A percentile compares a stretch with the other conserved stretches of the same genome.
phyloP scores from a whole-genome alignment of 2,797 vertebrate species.

The Rhabdomys pumilio region DNA sequence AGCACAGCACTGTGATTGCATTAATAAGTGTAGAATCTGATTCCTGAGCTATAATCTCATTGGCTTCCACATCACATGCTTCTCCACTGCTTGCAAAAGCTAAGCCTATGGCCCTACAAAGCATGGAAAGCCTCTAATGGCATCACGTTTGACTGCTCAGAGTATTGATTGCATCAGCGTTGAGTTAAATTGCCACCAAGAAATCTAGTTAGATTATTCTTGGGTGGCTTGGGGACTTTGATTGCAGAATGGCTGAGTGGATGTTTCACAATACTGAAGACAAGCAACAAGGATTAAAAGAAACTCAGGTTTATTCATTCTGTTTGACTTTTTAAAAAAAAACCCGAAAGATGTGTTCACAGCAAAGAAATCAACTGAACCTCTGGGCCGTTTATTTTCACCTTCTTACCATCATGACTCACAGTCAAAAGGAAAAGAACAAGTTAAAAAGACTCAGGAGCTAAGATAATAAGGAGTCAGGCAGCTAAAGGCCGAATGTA shows the following conservation, averaged over 20 bases:
- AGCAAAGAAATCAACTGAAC: conserved; percentile 27
- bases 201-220: conserved; percentile 74
- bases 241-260: conserved; percentile 34
- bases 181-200: conserved; percentile 57
- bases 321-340: not conserved
- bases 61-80: conserved; percentile 49
- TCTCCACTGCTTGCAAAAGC: conserved; percentile 58
- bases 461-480: not conserved
- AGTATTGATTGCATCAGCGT: conserved; percentile 72
- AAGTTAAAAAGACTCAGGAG: not conserved
- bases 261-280: conserved; percentile 67
- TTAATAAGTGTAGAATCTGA: conserved; percentile 76
- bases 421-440: not conserved
- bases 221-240: conserved; percentile 66
- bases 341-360: conserved; percentile 2
- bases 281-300: conserved; percentile 65
- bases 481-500: not conserved
- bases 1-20: conserved; percentile 76
- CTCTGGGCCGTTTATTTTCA: not conserved
- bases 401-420: conserved; percentile 27
- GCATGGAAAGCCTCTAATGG: not conserved
- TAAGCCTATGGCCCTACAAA: conserved; percentile 15
- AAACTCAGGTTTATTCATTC: conserved; percentile 37
- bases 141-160: not conserved
- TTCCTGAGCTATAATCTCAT: conserved; percentile 59